phyloP scores from a whole-genome alignment of 2,797 vertebrate species.

The Melanotaenia pygmaea region DNA sequence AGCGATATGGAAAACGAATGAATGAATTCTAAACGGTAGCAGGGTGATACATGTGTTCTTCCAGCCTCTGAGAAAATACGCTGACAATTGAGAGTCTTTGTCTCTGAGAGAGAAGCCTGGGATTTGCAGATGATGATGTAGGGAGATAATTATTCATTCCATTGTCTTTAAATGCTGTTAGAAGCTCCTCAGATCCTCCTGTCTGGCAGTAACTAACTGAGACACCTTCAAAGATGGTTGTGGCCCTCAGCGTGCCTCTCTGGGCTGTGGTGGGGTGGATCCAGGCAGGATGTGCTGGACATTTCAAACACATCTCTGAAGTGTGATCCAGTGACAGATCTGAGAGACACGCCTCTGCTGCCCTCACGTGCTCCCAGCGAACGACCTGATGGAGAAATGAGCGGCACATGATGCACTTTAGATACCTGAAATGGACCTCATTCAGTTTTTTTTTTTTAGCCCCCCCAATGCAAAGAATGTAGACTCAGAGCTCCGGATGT shows the following conservation, averaged over 20 bases:
- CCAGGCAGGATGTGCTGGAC: slow-evolving; percentile 26
- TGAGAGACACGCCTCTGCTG: slow-evolving; percentile 64
- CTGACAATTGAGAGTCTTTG: slow-evolving; percentile 21
- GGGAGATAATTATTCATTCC: slow-evolving; percentile 27
- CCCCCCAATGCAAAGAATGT: slow-evolving; percentile 67
- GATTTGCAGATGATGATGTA: slow-evolving; percentile 2
- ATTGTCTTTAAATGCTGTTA: slow-evolving; percentile 30
- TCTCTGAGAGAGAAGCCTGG: slow-evolving; percentile 7
- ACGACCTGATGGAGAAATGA: slow-evolving; percentile 44
- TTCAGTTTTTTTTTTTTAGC: slow-evolving; percentile 22
- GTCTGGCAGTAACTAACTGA: too few relatives aligned
- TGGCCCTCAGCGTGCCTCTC: slow-evolving; percentile 58
- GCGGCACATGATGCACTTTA: slow-evolving; percentile 79
- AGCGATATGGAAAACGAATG: too few relatives aligned
- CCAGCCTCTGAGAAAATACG: slow-evolving; percentile 13
- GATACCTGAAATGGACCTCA: slow-evolving; percentile 61
- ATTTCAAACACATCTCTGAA: slow-evolving; percentile 3
- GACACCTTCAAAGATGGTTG: slow-evolving; percentile 64
- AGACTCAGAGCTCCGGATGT: slow-evolving; percentile 47
- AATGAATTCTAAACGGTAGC: slow-evolving; percentile 31
- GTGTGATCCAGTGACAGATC: slow-evolving; percentile 20
- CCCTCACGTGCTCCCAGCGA: slow-evolving; percentile 15
- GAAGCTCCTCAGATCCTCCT: slow-evolving; percentile 21
- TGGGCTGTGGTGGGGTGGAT: slow-evolving; percentile 37
- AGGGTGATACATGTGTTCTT: slow-evolving; percentile 12